Evolutionary conservation across 2,888 invertebrate genomes (phyloP).

Genomic region (Dryomyza anilis): DNA sequence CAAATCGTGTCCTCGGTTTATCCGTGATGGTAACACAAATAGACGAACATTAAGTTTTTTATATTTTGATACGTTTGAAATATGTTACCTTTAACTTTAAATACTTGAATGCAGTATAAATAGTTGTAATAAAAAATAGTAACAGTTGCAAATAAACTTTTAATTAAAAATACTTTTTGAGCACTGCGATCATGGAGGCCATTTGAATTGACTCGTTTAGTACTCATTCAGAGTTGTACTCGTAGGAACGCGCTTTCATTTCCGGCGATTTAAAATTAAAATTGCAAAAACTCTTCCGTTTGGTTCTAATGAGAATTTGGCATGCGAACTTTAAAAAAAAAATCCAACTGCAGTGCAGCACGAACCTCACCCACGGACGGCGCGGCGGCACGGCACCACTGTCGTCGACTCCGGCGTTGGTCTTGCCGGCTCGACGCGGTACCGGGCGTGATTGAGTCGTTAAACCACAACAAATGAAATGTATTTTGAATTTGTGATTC

Average conservation of each 20-base stretch:
- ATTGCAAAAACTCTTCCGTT: constrained; percentile 4
- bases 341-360: background rate
- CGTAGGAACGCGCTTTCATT: constrained; percentile 5
- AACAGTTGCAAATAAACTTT: background rate
- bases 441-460: constrained; percentile 1
- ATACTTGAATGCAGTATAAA: no score
- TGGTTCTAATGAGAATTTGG: constrained; percentile 10
- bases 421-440: background rate
- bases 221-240: background rate
- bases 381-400: no score
- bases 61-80: no score
- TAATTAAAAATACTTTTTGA: constrained; percentile 3
- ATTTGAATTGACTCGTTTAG: background rate
- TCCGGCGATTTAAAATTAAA: constrained; percentile 8
- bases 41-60: no score
- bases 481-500: background rate
- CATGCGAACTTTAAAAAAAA: constrained; percentile 3
- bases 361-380: constrained; percentile 10
- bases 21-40: no score
- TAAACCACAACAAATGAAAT: constrained; percentile 9
- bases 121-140: no score
- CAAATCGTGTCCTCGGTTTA: no score
- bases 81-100: no score
- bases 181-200: background rate
- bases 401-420: background rate